Percentiles rank a stretch among this genome's conserved stretches.
These are phyloP conservation scores for Astyanax mexicanus DNA, from an alignment of 2,797 vertebrate genomes.

Conservation along the genomic window DNA sequence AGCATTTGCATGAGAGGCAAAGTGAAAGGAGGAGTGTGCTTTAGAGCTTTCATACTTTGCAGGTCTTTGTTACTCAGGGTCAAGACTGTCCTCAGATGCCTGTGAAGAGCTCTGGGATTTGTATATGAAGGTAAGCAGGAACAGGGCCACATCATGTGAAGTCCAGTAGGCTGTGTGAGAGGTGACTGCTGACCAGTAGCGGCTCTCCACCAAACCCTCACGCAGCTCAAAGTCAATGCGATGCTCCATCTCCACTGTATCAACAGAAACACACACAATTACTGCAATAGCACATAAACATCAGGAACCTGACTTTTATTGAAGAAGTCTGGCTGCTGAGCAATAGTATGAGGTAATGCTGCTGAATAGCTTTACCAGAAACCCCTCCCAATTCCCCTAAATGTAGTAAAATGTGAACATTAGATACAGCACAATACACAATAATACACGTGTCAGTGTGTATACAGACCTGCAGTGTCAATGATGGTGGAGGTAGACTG, in stretches of 20 bases:
- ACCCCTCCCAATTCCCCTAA: background rate
- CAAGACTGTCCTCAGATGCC: constrained; percentile 61
- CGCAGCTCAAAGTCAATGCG: constrained; percentile 96
- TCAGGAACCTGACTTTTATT: background rate
- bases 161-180: constrained; percentile 98
- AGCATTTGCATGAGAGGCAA: constrained; percentile 48
- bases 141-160: constrained; percentile 94
- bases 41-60: constrained; percentile 24
- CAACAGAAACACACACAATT: constrained; percentile 36
- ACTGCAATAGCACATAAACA: background rate
- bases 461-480: constrained; percentile 85
- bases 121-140: constrained; percentile 95
- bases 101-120: constrained; percentile 77
- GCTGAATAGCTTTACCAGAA: background rate
- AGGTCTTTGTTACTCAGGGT: constrained; percentile 68
- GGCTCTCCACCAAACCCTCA: constrained; percentile 96
- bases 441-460: no score
- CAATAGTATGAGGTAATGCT: background rate
- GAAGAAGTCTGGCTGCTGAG: background rate
- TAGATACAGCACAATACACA: background rate
- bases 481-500: constrained; percentile 82
- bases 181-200: constrained; percentile 97
- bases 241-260: constrained; percentile 92
- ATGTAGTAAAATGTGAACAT: background rate
- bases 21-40: constrained; percentile 31